Percentiles rank a stretch among this genome's conserved stretches.
phyloP scores from a whole-genome alignment of 1,140 invertebrate genomes.

The Hydropsyche tenuis region DNA sequence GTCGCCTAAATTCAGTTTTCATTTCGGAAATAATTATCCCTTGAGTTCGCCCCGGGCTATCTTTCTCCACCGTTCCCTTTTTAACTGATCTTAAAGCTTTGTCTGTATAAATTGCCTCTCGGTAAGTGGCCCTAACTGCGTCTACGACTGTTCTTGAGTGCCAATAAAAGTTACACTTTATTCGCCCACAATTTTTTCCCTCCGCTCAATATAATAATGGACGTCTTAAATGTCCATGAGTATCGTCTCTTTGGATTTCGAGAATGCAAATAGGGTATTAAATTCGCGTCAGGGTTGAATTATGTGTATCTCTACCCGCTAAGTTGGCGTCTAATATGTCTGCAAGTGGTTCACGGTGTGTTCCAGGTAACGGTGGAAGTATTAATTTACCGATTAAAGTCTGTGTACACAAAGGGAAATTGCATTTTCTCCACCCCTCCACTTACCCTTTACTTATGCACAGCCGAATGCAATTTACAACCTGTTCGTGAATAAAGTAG shows the following conservation, averaged over 20 bases:
- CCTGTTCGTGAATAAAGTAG: not conserved
- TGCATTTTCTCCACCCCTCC: conserved; percentile 21
- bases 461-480: conserved; percentile 23
- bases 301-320: conserved; percentile 1
- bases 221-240: too few species aligned
- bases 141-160: conserved; percentile 30
- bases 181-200: conserved; percentile 18
- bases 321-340: conserved; percentile 11
- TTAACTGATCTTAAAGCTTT: conserved; percentile 33
- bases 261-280: conserved; percentile 21
- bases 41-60: not conserved
- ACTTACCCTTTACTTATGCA: conserved; percentile 21
- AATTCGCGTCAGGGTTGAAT: conserved; percentile 7
- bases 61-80: not conserved
- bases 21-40: conserved; percentile 50
- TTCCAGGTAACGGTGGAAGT: conserved; percentile 18
- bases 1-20: conserved; percentile 46
- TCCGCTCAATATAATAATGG: not conserved
- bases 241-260: not conserved
- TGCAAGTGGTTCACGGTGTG: conserved; percentile 3
- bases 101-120: conserved; percentile 32
- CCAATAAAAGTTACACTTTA: conserved; percentile 34
- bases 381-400: conserved; percentile 44
- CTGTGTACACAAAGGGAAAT: conserved; percentile 43
- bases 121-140: conserved; percentile 7